phyloP scores from a whole-genome alignment of 2,888 invertebrate genomes.

The Cheilosia grossa region DNA sequence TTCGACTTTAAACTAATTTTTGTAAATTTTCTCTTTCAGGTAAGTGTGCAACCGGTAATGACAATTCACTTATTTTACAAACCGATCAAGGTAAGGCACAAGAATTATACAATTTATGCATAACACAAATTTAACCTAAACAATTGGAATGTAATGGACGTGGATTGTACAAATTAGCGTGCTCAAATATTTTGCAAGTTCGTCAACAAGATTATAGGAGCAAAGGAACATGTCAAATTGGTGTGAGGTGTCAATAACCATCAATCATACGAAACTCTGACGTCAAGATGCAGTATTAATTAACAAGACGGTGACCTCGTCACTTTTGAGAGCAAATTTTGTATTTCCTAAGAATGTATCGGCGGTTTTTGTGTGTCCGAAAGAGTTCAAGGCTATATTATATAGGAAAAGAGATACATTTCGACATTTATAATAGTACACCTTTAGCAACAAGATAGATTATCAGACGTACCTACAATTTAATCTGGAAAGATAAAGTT shows the following conservation, averaged over 20 bases:
- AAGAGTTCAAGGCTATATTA: background rate
- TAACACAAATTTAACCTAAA: constrained; percentile 4
- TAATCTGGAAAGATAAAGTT: background rate
- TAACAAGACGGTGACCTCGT: background rate
- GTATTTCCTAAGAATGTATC: background rate
- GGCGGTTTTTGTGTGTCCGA: background rate
- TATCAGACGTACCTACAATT: background rate
- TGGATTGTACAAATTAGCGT: background rate
- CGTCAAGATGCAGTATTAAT: background rate
- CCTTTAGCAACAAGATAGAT: background rate
- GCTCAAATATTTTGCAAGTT: no score
- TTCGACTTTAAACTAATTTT: constrained; percentile 2
- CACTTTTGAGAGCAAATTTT: background rate
- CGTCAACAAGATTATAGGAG: no score
- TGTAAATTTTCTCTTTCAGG: constrained; percentile 47
- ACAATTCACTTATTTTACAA: constrained; percentile 69
- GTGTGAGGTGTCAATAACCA: background rate
- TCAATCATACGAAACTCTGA: background rate
- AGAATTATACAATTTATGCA: constrained; percentile 51
- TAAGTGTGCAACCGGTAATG: constrained; percentile 75
- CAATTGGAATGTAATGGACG: constrained; percentile 35
- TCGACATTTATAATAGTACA: background rate
- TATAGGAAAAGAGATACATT: background rate
- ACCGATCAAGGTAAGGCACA: constrained; percentile 66
- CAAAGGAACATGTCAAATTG: background rate